Evolutionary conservation across 2,797 vertebrate genomes (phyloP).

Genomic region (Argyrosomus regius): DNA sequence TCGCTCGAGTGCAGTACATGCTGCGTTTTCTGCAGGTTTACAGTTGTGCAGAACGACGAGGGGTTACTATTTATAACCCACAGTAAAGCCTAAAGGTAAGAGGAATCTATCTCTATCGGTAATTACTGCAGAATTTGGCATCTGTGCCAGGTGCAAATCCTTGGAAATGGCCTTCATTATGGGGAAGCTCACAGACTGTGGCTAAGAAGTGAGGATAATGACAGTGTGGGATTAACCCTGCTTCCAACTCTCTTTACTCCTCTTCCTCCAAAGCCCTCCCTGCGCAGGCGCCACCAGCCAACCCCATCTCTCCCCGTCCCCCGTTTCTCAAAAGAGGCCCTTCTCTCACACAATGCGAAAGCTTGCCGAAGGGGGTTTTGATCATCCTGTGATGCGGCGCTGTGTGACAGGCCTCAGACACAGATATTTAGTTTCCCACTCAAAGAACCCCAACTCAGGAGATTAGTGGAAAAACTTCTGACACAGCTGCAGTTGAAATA

Average conservation of each 20-base stretch:
- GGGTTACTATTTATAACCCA: slow-evolving; percentile 64
- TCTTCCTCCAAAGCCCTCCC: slow-evolving; percentile 54
- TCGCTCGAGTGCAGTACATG: slow-evolving; percentile 41
- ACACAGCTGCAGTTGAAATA: slow-evolving; percentile 68
- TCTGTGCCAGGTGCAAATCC: slow-evolving; percentile 74
- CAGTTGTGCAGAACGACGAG: slow-evolving; percentile 48
- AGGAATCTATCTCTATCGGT: slow-evolving; percentile 59
- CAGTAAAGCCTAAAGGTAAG: slow-evolving; percentile 61
- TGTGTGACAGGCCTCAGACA: slow-evolving; percentile 79
- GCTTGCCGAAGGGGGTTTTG: slow-evolving; percentile 71
- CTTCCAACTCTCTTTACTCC: slow-evolving; percentile 64
- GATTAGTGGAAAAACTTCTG: slow-evolving; percentile 78
- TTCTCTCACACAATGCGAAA: slow-evolving; percentile 71
- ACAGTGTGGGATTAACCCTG: slow-evolving; percentile 77
- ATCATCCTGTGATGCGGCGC: slow-evolving; percentile 74
- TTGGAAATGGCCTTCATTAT: slow-evolving; percentile 77
- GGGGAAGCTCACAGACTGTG: slow-evolving; percentile 52
- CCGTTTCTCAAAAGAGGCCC: slow-evolving; percentile 54
- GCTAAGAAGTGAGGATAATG: slow-evolving; percentile 79
- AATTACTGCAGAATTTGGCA: slow-evolving; percentile 69
- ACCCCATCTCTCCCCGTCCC: slow-evolving; percentile 39
- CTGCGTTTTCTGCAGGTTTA: slow-evolving; percentile 53
- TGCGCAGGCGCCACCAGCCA: slow-evolving; percentile 40
- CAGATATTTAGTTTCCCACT: slow-evolving; percentile 77
- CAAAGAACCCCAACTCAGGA: slow-evolving; percentile 68